phyloP scores from a whole-genome alignment of 1,140 invertebrate genomes.

The Drosophila punjabiensis region DNA sequence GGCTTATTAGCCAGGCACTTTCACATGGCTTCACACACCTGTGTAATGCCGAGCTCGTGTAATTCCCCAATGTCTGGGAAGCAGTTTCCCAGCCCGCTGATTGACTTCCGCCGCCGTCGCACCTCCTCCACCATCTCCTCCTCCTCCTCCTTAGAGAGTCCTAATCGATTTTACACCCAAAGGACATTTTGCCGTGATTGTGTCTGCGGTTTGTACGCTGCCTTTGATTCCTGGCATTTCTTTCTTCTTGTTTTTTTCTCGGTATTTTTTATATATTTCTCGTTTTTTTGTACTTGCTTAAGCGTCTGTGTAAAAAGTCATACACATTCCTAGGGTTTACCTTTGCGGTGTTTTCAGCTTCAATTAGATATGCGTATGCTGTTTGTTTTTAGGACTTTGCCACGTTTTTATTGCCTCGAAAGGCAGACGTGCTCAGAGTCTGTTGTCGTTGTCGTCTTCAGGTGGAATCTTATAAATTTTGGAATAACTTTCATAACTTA shows the following conservation, averaged over 20 bases:
- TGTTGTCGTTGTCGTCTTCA: slow-evolving; percentile 7
- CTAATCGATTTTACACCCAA: slow-evolving; percentile 84
- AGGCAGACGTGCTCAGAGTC: slow-evolving; percentile 66
- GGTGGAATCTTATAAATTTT: slow-evolving; percentile 76
- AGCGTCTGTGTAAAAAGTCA: slow-evolving; percentile 60
- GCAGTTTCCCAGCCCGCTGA: slow-evolving; percentile 61
- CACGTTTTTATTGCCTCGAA: slow-evolving; percentile 71
- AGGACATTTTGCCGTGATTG: slow-evolving; percentile 79
- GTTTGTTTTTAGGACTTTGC: slow-evolving; percentile 61
- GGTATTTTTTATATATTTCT: slow-evolving; percentile 16
- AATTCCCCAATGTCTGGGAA: slow-evolving; percentile 60
- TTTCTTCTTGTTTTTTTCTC: slow-evolving; percentile 11
- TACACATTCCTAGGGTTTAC: slow-evolving; percentile 14
- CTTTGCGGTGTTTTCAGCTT: slow-evolving; percentile 44
- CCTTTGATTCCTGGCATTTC: slow-evolving; percentile 67
- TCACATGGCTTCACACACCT: slow-evolving; percentile 45
- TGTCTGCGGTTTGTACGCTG: slow-evolving; percentile 73
- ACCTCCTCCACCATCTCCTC: slow-evolving; percentile 20
- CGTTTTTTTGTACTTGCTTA: slow-evolving; percentile 42
- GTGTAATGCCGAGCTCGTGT: slow-evolving; percentile 44
- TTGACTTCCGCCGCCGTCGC: slow-evolving; percentile 72
- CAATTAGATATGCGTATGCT: slow-evolving; percentile 79
- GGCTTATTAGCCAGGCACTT: slow-evolving; percentile 54
- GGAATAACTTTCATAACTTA: slow-evolving; percentile 79
- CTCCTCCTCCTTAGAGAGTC: slow-evolving; percentile 40